A percentile compares a stretch with the other conserved stretches of the same genome.
Evolutionary conservation across 2,113 vertebrate genomes (phyloP).

Genomic region (Gorilla gorilla): DNA sequence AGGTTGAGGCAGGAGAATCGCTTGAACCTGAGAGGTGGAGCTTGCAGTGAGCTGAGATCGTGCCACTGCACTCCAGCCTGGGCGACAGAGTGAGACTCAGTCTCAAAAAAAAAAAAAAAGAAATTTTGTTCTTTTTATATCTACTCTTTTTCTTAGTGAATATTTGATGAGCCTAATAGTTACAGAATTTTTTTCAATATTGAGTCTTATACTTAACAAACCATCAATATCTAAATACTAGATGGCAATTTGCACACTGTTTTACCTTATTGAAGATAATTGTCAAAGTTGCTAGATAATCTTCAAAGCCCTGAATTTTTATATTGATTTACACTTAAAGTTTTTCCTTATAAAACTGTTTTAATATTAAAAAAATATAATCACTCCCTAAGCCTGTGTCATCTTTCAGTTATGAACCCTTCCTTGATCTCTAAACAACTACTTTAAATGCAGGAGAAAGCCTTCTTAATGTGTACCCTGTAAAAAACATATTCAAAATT

Average conservation of each 20-base stretch:
- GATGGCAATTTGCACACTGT: neutral
- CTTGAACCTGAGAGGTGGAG: no score
- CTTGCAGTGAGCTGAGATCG: no score
- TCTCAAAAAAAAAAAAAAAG: no score
- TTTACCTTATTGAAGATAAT: neutral
- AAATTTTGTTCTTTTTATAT: neutral
- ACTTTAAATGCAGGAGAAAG: neutral
- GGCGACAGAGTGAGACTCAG: no score
- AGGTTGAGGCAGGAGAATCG: no score
- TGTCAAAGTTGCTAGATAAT: neutral
- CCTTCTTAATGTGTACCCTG: neutral
- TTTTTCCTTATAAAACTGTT: slow-evolving; percentile 22
- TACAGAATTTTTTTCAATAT: neutral
- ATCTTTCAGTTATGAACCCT: neutral
- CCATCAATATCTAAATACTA: neutral
- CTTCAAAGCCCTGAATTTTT: neutral
- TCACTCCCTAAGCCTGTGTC: neutral
- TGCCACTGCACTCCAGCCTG: no score
- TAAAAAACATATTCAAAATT: neutral
- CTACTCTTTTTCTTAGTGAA: neutral
- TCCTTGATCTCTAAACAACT: neutral
- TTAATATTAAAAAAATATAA: neutral
- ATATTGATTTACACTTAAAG: neutral
- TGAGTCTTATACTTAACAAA: neutral
- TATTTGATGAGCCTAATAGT: neutral